Percentiles rank a stretch among this genome's conserved stretches.
These are phyloP conservation scores for Gadopsis bispinosus DNA, from an alignment of 2,797 vertebrate genomes.

Conservation along the genomic window DNA sequence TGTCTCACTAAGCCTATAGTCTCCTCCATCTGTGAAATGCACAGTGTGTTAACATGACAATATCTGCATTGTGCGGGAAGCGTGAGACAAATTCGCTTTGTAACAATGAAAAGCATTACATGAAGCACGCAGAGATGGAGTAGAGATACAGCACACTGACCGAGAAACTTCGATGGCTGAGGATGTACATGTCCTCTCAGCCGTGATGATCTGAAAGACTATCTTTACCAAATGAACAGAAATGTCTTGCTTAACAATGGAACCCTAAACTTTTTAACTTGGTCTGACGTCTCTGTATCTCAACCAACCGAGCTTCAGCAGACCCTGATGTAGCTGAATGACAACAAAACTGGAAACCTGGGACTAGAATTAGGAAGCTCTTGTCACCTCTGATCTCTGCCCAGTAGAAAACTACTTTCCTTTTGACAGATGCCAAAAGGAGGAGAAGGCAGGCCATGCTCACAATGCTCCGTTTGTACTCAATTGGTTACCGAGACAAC, in stretches of 20 bases:
- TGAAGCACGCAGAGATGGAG: slow-evolving; percentile 1
- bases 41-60: slow-evolving; percentile 36
- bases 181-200: neutral
- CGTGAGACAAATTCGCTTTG: slow-evolving; percentile 22
- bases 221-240: neutral
- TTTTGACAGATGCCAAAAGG: slow-evolving; percentile 27
- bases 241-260: neutral
- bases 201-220: slow-evolving; percentile 1
- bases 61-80: slow-evolving; percentile 17
- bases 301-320: neutral
- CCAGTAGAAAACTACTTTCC: slow-evolving; percentile 27
- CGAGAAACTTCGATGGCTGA: neutral
- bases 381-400: slow-evolving; percentile 18
- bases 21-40: slow-evolving; percentile 31
- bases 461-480: slow-evolving; percentile 17
- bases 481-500: slow-evolving; percentile 9
- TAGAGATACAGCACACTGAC: neutral
- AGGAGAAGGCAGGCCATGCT: slow-evolving; percentile 11
- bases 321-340: slow-evolving; percentile 17
- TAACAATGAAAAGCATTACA: slow-evolving; percentile 16
- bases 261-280: neutral
- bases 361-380: slow-evolving; percentile 34
- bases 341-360: slow-evolving; percentile 30
- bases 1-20: slow-evolving; percentile 37
- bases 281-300: slow-evolving; percentile 8